phyloP scores from a whole-genome alignment of 1,140 invertebrate genomes.

The Protaetia brevitarsis region DNA sequence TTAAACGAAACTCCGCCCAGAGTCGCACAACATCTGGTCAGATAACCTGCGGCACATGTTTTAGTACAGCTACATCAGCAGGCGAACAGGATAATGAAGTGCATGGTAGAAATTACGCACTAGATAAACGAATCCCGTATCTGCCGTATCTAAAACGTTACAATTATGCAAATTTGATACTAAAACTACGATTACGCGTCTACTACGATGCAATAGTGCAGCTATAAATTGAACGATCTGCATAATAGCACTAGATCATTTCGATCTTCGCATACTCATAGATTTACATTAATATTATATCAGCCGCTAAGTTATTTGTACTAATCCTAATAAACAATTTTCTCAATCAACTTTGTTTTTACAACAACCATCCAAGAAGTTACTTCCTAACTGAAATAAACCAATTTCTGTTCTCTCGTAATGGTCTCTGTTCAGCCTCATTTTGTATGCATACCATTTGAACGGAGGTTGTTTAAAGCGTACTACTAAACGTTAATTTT shows the following conservation, averaged over 20 bases:
- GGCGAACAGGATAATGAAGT: background rate
- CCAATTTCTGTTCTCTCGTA: too few species aligned
- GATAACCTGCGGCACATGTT: background rate
- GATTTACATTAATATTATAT: too few species aligned
- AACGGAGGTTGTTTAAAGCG: background rate
- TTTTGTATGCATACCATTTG: background rate
- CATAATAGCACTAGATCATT: too few species aligned
- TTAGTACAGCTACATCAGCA: background rate
- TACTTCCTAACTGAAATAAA: too few species aligned
- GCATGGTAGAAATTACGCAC: background rate
- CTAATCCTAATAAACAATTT: too few species aligned
- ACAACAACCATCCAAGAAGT: too few species aligned
- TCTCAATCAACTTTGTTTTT: background rate
- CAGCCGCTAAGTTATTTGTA: too few species aligned
- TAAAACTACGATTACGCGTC: background rate
- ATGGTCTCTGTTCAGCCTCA: too few species aligned
- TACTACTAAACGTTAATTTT: background rate
- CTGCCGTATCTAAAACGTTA: background rate
- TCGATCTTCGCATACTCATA: too few species aligned
- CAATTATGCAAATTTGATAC: slow-evolving; percentile 2
- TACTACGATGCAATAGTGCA: background rate
- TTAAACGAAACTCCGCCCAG: background rate
- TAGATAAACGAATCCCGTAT: background rate
- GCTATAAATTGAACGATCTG: too few species aligned
- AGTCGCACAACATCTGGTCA: background rate